phyloP scores from a whole-genome alignment of 64 coral and sea anemone genomes.

The Actinia equina region DNA sequence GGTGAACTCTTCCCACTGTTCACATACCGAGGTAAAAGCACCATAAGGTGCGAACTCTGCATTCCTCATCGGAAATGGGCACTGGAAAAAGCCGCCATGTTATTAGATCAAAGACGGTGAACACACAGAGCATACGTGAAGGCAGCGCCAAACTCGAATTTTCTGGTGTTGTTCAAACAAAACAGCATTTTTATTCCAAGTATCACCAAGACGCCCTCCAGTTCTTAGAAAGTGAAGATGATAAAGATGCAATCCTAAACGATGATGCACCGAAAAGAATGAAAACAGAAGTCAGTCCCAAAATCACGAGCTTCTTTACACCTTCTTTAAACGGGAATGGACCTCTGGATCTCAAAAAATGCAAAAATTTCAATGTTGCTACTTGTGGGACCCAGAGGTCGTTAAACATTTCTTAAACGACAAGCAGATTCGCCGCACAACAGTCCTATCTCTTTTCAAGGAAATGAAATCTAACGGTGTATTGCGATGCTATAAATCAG shows the following conservation, averaged over 20 bases:
- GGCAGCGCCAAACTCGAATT: conserved; percentile 40
- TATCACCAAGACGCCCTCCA: conserved; percentile 24
- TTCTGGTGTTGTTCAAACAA: conserved; percentile 37
- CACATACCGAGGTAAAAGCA: background rate
- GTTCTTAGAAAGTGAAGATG: conserved; percentile 24
- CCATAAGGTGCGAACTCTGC: conserved; percentile 9
- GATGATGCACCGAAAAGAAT: background rate
- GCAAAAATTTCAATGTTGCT: conserved; percentile 8
- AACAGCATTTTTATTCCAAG: conserved; percentile 30
- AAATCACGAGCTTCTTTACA: conserved; percentile 20
- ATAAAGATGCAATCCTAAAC: background rate
- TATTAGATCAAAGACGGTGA: conserved; percentile 19
- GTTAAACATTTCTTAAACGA: conserved; percentile 29
- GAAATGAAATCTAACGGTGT: background rate
- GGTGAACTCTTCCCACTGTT: conserved; percentile 15
- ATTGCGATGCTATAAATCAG: conserved; percentile 23
- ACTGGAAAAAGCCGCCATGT: background rate
- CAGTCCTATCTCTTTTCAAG: conserved; percentile 28
- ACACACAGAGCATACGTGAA: conserved; percentile 21
- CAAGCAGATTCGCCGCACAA: conserved; percentile 22
- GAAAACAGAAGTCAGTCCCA: background rate
- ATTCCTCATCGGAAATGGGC: conserved; percentile 12
- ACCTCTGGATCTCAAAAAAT: conserved; percentile 29
- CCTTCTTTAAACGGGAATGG: conserved; percentile 42
- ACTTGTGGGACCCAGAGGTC: conserved; percentile 36